phyloP scores from a whole-genome alignment of 2,888 invertebrate species.

The Camptogramma bilineatum region DNA sequence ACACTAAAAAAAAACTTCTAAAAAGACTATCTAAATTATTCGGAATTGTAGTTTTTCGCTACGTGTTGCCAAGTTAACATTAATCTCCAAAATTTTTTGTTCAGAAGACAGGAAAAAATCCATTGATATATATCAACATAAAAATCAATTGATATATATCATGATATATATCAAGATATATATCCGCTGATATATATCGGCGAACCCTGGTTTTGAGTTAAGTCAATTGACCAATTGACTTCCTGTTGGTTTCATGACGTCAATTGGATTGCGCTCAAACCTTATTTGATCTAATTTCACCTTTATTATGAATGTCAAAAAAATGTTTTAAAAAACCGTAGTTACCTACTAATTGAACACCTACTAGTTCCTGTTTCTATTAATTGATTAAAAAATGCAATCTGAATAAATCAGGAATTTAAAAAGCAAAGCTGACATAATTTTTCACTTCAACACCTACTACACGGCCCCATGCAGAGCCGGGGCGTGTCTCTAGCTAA shows the following conservation, averaged over 20 bases:
- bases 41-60: too few relatives aligned
- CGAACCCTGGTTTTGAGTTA: background rate
- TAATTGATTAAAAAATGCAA: background rate
- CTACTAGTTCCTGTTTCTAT: background rate
- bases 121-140: too few relatives aligned
- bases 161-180: too few relatives aligned
- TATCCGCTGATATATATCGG: too few relatives aligned
- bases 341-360: background rate
- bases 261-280: background rate
- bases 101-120: too few relatives aligned
- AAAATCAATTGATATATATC: too few relatives aligned
- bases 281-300: background rate
- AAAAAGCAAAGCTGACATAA: background rate
- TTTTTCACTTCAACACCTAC: conserved; percentile 17
- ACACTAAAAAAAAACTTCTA: too few relatives aligned
- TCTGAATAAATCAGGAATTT: background rate
- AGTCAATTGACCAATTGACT: background rate
- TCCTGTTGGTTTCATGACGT: background rate
- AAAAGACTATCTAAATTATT: too few relatives aligned
- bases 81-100: too few relatives aligned
- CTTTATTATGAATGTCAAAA: background rate
- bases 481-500: conserved; percentile 21
- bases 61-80: too few relatives aligned
- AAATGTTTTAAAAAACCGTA: too few relatives aligned
- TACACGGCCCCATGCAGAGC: conserved; percentile 5